These are phyloP conservation scores for Rhea americana DNA, from an alignment of 2,113 vertebrate species.

Conservation along the genomic window DNA sequence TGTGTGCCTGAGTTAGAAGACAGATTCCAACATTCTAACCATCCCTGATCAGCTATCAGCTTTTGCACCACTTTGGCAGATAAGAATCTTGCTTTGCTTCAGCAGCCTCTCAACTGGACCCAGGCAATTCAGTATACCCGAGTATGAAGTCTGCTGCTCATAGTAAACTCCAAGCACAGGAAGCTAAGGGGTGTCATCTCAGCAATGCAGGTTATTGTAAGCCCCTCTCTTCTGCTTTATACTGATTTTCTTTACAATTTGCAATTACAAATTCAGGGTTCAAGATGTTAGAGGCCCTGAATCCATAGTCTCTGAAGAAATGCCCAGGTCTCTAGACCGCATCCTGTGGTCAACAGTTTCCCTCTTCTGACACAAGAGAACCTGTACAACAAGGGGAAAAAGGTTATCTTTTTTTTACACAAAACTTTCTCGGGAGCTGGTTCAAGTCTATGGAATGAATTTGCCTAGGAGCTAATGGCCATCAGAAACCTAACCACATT, in stretches of 20 bases:
- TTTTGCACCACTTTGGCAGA: neutral
- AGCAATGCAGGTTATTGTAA: neutral
- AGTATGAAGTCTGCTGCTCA: neutral
- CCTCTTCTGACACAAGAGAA: neutral
- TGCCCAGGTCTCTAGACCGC: neutral
- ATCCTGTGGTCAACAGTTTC: neutral
- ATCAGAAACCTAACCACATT: neutral
- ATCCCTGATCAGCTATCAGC: neutral
- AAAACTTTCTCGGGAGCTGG: neutral
- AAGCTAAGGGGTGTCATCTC: neutral
- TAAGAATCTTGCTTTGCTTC: neutral
- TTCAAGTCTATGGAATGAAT: neutral
- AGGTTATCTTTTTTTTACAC: neutral
- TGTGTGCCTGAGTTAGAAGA: slow-evolving; percentile 19
- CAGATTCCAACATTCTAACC: slow-evolving; percentile 30
- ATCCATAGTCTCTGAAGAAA: neutral
- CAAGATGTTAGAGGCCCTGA: neutral
- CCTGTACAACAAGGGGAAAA: neutral
- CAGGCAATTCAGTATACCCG: neutral
- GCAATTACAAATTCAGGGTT: neutral
- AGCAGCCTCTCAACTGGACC: neutral
- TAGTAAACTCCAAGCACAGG: neutral
- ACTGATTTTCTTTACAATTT: neutral
- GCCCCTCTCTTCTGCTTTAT: neutral
- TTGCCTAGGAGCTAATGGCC: neutral